Evolutionary conservation across 1,140 invertebrate species (phyloP).

Genomic region (Zeugodacus cucurbitae): DNA sequence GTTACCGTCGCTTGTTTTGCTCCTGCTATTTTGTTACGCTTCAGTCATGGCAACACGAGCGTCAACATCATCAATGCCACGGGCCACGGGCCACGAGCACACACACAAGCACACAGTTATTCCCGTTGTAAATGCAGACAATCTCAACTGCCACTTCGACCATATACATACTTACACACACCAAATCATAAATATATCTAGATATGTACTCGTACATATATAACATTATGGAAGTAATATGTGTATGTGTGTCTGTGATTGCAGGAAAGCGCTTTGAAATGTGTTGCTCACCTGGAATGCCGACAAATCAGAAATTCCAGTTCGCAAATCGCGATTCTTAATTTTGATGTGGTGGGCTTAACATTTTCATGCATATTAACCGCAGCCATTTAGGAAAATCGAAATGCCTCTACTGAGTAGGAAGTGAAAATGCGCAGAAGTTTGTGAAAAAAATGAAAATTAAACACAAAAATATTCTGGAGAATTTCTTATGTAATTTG

Average conservation of each 20-base stretch:
- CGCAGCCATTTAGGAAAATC: neutral
- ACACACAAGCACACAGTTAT: neutral
- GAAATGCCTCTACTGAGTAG: neutral
- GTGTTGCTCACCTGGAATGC: slow-evolving; percentile 4
- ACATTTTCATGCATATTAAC: slow-evolving; percentile 18
- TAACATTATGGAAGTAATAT: too few relatives aligned
- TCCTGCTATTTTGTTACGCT: slow-evolving; percentile 18
- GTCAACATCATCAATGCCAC: slow-evolving; percentile 34
- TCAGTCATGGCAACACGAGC: slow-evolving; percentile 37
- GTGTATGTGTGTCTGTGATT: neutral
- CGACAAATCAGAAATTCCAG: slow-evolving; percentile 35
- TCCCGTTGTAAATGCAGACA: neutral
- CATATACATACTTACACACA: neutral
- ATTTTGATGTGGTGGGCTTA: slow-evolving; percentile 29
- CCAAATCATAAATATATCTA: neutral
- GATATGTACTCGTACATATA: neutral
- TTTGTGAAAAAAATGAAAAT: neutral
- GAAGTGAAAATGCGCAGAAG: neutral
- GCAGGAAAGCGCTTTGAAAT: neutral
- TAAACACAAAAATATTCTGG: neutral
- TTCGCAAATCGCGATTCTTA: slow-evolving; percentile 25
- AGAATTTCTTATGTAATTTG: too few relatives aligned
- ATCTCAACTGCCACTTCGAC: neutral
- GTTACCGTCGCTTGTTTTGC: neutral
- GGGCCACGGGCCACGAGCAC: neutral